A percentile compares a stretch with the other conserved stretches of the same genome.
Conservation (phyloP, 2,113 vertebrate species). For the Pholis gunnellus region DNA sequence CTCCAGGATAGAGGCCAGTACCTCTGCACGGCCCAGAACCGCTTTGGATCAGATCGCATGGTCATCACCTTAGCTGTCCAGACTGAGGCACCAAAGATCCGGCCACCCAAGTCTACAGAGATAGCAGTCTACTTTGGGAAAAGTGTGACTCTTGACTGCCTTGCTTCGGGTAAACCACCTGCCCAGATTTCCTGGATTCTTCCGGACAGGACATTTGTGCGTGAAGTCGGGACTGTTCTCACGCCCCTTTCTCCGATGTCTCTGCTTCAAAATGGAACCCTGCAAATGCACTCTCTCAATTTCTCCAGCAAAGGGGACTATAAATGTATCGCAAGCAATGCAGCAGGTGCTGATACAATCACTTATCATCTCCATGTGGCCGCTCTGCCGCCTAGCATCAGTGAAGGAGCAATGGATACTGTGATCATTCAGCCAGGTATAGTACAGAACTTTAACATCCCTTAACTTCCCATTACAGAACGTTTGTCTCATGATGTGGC, state of each 20-base stretch:
- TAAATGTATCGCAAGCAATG: constrained; percentile 87
- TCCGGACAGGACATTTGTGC: constrained; percentile 82
- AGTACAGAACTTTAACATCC: not conserved
- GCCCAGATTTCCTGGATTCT: constrained; percentile 86
- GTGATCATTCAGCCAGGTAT: constrained; percentile 73
- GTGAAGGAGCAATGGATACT: constrained; percentile 71
- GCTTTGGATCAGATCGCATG: constrained; percentile 82
- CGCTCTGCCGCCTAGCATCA: constrained; percentile 82
- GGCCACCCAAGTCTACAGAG: constrained; percentile 63
- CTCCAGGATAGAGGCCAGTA: constrained; percentile 87
- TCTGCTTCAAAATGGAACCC: constrained; percentile 83
- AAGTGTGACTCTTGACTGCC: constrained; percentile 75
- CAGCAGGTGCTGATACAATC: constrained; percentile 84
- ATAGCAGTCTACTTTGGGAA: constrained; percentile 79
- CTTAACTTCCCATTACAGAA: not conserved
- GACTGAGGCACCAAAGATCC: constrained; percentile 81
- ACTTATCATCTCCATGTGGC: constrained; percentile 83
- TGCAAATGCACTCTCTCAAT: constrained; percentile 79
- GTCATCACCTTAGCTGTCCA: constrained; percentile 82
- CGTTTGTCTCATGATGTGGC: not conserved
- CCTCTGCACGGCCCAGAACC: constrained; percentile 84
- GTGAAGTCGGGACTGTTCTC: constrained; percentile 62
- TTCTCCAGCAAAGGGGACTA: constrained; percentile 85
- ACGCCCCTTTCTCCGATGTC: constrained; percentile 58
- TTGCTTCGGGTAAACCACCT: constrained; percentile 81